phyloP scores from a whole-genome alignment of 2,797 vertebrate genomes.

The Sebastes taczanowskii region DNA sequence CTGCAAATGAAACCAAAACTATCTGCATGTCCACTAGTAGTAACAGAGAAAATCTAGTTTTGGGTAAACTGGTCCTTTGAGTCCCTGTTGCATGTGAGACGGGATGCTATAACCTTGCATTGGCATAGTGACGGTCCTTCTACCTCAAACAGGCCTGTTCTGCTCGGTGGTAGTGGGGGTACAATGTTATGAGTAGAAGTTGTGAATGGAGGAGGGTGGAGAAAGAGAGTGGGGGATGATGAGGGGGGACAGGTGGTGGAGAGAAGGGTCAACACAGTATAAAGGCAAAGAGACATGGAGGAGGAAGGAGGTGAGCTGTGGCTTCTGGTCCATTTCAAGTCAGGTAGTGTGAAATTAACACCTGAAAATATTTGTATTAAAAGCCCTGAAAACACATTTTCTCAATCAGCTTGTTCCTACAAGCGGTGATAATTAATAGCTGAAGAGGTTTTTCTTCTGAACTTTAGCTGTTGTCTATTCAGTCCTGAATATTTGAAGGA shows the following conservation, averaged over 20 bases:
- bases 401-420: neutral
- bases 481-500: neutral
- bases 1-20: conserved; percentile 11
- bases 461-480: neutral
- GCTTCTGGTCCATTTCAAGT: conserved; percentile 50
- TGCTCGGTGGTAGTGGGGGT: conserved; percentile 6
- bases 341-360: neutral
- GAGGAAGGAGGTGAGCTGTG: conserved; percentile 29
- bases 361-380: neutral
- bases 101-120: neutral
- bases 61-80: conserved; percentile 23
- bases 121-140: neutral
- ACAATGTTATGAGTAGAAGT: neutral
- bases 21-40: neutral
- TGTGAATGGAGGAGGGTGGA: conserved; percentile 23
- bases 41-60: neutral
- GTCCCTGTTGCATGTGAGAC: neutral
- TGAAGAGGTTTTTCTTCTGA: neutral
- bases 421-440: neutral
- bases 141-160: neutral
- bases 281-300: neutral
- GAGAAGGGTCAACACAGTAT: conserved; percentile 36
- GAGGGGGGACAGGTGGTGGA: neutral
- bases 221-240: conserved; percentile 4
- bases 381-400: neutral